Conservation (phyloP, 1,140 invertebrate species). For the Drosophila auraria region DNA sequence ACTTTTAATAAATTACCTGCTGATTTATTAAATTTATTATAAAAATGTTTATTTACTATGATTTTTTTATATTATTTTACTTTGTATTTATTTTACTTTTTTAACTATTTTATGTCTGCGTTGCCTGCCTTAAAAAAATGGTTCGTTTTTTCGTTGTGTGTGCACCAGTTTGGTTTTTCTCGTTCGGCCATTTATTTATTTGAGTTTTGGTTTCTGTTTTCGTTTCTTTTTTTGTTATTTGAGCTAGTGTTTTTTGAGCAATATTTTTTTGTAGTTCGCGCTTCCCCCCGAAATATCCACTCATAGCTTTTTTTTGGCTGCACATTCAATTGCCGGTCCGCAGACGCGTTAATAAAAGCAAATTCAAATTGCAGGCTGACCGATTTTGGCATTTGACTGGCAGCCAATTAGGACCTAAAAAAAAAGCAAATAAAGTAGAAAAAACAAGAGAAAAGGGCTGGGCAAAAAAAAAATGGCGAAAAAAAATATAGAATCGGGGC, state of each 20-base stretch:
- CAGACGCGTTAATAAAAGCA: slow-evolving; percentile 52
- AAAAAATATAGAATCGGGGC: slow-evolving; percentile 12
- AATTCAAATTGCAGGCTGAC: slow-evolving; percentile 55
- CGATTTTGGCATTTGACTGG: slow-evolving; percentile 60
- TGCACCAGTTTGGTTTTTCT: slow-evolving; percentile 14
- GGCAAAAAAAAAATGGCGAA: neutral
- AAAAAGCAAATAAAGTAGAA: slow-evolving; percentile 30
- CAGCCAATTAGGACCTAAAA: slow-evolving; percentile 56
- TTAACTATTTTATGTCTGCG: neutral
- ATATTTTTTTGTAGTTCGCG: neutral
- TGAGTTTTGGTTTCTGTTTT: slow-evolving; percentile 22
- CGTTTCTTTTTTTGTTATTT: neutral
- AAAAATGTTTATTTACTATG: no score
- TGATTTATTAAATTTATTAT: no score
- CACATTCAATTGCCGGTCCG: slow-evolving; percentile 39
- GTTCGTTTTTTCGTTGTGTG: slow-evolving; percentile 5
- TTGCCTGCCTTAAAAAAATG: slow-evolving; percentile 1
- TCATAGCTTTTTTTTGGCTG: slow-evolving; percentile 20
- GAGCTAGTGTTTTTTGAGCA: slow-evolving; percentile 2
- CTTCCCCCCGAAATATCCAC: slow-evolving; percentile 1
- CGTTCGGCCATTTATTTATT: slow-evolving; percentile 23
- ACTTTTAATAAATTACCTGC: no score
- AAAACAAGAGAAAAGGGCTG: neutral
- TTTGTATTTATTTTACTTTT: no score
- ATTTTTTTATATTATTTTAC: neutral